phyloP scores from a whole-genome alignment of 2,797 vertebrate species.

The Danionella dracula region DNA sequence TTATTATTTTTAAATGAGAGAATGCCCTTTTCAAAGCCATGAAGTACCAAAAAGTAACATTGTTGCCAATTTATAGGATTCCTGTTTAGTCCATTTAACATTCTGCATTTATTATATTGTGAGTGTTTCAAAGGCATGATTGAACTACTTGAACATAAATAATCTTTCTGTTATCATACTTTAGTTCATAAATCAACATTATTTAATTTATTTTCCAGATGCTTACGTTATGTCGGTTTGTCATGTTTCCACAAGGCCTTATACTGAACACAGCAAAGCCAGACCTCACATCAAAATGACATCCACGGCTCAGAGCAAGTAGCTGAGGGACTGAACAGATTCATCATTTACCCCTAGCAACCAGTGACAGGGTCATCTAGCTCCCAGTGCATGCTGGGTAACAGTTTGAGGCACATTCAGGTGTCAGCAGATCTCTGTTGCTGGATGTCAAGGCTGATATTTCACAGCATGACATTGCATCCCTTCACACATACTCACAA shows the following conservation, averaged over 20 bases:
- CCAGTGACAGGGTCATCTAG: neutral
- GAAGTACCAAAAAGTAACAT: no score
- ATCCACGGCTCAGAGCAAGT: neutral
- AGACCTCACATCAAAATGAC: neutral
- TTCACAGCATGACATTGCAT: constrained; percentile 30
- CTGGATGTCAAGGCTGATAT: constrained; percentile 45
- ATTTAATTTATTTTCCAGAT: no score
- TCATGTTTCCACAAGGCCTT: neutral
- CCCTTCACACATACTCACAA: constrained; percentile 35
- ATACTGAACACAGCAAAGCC: neutral
- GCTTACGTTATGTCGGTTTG: neutral
- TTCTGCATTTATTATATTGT: no score
- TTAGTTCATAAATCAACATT: no score
- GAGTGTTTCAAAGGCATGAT: no score
- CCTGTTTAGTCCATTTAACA: no score
- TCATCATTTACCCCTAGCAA: neutral
- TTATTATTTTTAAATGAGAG: no score
- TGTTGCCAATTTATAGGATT: no score
- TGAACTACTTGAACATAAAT: no score
- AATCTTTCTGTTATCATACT: no score
- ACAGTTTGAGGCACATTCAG: constrained; percentile 30
- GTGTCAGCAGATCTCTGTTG: constrained; percentile 47
- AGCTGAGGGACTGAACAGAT: neutral
- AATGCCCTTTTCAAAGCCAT: no score
- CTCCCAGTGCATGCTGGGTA: constrained; percentile 35